These are phyloP conservation scores for Gibbula magus DNA, from an alignment of 2,888 invertebrate genomes.

Conservation along the genomic window DNA sequence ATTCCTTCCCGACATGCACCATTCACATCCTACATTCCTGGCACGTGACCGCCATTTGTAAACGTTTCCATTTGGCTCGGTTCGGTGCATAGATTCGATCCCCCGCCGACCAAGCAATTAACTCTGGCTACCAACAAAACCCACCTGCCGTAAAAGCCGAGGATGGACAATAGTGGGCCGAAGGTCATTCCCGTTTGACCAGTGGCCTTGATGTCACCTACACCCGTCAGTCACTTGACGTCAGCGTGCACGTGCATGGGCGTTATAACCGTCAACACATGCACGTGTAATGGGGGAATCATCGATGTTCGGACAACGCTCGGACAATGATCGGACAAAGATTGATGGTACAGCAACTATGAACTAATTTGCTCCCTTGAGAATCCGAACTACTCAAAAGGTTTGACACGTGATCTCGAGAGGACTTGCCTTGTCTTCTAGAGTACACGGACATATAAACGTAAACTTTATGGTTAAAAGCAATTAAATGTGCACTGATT, in stretches of 20 bases:
- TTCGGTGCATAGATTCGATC: neutral
- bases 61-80: constrained; percentile 2
- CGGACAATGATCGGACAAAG: neutral
- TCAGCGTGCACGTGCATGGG: constrained; percentile 1
- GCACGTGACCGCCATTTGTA: neutral
- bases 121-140: neutral
- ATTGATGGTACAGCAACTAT: neutral
- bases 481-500: neutral
- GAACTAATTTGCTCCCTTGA: neutral
- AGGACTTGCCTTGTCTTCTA: neutral
- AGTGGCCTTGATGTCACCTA: neutral
- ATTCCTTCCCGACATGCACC: too few relatives aligned
- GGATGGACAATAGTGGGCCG: neutral
- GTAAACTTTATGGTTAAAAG: neutral
- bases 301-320: too few relatives aligned
- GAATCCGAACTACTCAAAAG: neutral
- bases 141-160: neutral
- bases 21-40: neutral
- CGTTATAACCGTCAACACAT: constrained; percentile 4
- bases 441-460: neutral
- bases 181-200: constrained; percentile 8
- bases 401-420: neutral
- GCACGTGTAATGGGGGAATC: neutral
- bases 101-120: constrained; percentile 1
- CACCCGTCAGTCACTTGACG: neutral